Percentiles rank a stretch among this genome's conserved stretches.
Evolutionary conservation across 1,140 invertebrate species (phyloP).

Genomic region (Halyomorpha halys): DNA sequence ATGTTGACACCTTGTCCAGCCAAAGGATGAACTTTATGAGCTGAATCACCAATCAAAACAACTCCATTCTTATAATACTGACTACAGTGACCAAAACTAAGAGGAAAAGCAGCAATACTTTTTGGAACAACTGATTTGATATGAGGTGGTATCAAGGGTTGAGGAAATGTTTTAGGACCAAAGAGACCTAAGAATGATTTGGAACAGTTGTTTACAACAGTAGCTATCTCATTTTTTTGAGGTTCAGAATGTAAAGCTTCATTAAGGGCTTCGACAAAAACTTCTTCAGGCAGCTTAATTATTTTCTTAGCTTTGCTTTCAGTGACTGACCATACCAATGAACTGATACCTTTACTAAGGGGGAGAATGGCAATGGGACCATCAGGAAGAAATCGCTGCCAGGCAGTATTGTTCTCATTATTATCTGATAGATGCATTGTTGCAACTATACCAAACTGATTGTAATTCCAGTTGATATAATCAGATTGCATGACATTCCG

Average conservation of each 20-base stretch:
- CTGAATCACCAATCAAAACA: conserved; percentile 85
- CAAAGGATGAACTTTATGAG: conserved; percentile 90
- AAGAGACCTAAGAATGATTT: conserved; percentile 1
- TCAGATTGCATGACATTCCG: conserved; percentile 66
- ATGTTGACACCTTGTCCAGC: conserved; percentile 97
- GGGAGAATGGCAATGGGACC: conserved; percentile 88
- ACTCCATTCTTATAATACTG: conserved; percentile 65
- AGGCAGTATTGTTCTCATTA: conserved; percentile 56
- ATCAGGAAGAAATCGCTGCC: conserved; percentile 87
- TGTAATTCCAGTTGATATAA: conserved; percentile 70
- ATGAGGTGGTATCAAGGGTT: conserved; percentile 11
- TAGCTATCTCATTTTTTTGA: background rate
- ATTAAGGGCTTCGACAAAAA: conserved; percentile 85
- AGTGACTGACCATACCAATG: conserved; percentile 84
- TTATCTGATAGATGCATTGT: conserved; percentile 57
- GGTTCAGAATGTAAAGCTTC: conserved; percentile 47
- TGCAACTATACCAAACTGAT: conserved; percentile 83
- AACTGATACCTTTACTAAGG: conserved; percentile 62
- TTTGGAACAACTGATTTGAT: conserved; percentile 10
- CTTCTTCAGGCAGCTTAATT: conserved; percentile 53
- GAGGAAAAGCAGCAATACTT: conserved; percentile 79
- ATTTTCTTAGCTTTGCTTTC: conserved; percentile 61
- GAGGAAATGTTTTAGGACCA: background rate
- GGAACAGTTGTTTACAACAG: background rate
- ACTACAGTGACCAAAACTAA: conserved; percentile 80